Conservation (phyloP, 2,797 vertebrate species). For the Clarias platycephalus region DNA sequence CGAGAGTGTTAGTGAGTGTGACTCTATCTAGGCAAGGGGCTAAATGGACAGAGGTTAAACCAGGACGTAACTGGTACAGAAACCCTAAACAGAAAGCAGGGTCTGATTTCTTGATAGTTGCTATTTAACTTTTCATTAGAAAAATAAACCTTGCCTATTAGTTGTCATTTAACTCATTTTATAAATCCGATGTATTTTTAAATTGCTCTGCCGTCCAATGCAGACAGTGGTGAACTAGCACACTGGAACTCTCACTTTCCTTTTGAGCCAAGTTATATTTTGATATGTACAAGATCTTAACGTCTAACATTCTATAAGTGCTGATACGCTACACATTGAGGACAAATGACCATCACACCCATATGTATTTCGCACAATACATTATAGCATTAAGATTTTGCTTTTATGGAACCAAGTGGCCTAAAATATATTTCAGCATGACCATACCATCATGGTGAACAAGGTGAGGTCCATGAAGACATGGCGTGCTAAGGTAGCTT, state of each 20-base stretch:
- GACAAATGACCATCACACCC: neutral
- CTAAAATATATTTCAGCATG: neutral
- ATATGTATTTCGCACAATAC: neutral
- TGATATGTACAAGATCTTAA: neutral
- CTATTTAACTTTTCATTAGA: conserved; percentile 40
- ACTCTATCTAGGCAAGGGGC: conserved; percentile 4
- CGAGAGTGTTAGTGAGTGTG: conserved; percentile 19
- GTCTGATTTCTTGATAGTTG: neutral
- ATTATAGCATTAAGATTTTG: neutral
- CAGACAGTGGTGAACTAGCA: neutral
- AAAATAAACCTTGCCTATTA: neutral
- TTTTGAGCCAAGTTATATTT: neutral
- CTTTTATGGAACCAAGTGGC: neutral
- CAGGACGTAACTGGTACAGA: conserved; percentile 21
- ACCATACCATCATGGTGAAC: neutral
- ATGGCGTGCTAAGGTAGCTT: neutral
- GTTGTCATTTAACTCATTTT: neutral
- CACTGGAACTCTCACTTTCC: neutral
- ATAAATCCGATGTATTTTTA: neutral
- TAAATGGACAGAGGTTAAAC: conserved; percentile 41
- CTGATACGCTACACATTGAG: neutral
- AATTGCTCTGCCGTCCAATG: no score
- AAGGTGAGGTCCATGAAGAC: neutral
- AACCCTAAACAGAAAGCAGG: conserved; percentile 39
- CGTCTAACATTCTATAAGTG: neutral